Base-by-base conservation (phyloP, 2,113 vertebrate genomes). In the Microtus oregoni region DNA sequence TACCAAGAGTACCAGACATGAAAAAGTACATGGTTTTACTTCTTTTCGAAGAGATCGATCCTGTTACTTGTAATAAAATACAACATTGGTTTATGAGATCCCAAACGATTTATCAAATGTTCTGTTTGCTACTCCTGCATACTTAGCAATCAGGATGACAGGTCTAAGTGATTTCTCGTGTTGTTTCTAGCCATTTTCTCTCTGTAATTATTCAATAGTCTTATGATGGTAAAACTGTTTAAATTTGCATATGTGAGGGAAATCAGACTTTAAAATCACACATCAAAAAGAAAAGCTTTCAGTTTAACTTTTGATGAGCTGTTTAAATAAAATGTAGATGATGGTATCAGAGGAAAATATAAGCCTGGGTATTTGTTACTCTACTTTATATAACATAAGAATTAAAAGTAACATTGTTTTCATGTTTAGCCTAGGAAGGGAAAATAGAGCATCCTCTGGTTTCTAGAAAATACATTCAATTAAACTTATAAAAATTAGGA, bases 281-380 rank as follows among this genome's bases (percentile, higher is more conserved):
- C 26, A 76, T 12, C 41, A 85, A 41, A 38, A 68, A 38, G 47
- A 92, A 55, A 20, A 22, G 2, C 10, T 32, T 32, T 87, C 55
- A 78, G 72, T n/a, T 44, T 87, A 14, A 76, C 4, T 76, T 92
- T 89, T 92, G 28, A 70, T 13, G 78, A 78, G 41, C 44, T 44
- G 8, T 9, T 85, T 92, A 52, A 79, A 72, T 41, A 72, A 94
- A 85, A 92, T 52, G 14, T 52, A 47, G 50, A 96, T 83, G 75
- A 47, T 47, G 28, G 8, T 70, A 55, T 72, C 22, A 52, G 13
- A 10, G 76, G 32, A 41, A 7, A 47, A 70, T 17, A 67, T 75
- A 63, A 85, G 20, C 47, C 35, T 67, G 7, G 14, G 4, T 38
- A 55, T 41, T 78, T 86, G 32, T 85, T 72, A 72, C 0, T 38